Evolutionary conservation across 2,113 vertebrate genomes (phyloP), one percentile per base, ranked within the genome.

Genomic region (Boulengeromyrus knoepffleri): DNA sequence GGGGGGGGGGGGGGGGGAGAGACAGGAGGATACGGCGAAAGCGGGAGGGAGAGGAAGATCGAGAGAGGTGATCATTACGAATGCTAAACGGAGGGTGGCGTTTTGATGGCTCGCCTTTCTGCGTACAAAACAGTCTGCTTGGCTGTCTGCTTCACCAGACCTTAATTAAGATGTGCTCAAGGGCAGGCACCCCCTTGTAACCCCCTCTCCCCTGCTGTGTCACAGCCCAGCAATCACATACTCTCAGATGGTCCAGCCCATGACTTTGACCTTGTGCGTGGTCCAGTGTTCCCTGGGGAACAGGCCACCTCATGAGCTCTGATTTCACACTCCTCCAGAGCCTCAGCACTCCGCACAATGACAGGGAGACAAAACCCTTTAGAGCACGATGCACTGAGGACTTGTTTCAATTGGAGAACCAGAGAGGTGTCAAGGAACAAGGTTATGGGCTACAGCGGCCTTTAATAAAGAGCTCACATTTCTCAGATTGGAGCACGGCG

Each of bases 391-490:
- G 94, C 86, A 87, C 94, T 91, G 95, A 96, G 96, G 96, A 96
- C 95, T 97, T 97, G 96, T 97, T 97, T 97, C 97, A 97, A 97
- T 97, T 97, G 96, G 97, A 96, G 49, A 97, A 97, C 96, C 95
- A 96, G 97, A 97, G 96, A 97, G 96, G 96, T 97, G 96, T 97
- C 97, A 97, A 96, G 96, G 96, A 96, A 97, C 96, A 97, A 97
- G 97, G 97, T 97, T 97, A 97, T 95, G 93, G 96, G 96, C 96
- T 97, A 97, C 96, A 96, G 97, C 96, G 95, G 95, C 97, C 56
- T 97, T 97, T 98, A 98, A 98, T 98, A 98, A 97, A 98, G 97
- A 97, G 97, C 97, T 99, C 97, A 98, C 97, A 96, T 94, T 70
- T 89, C 96, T 96, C 96, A 93, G 95, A 93, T 96, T 96, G 94